Evolutionary conservation across 2,113 vertebrate species (phyloP).

Genomic region (Eolophus roseicapilla): DNA sequence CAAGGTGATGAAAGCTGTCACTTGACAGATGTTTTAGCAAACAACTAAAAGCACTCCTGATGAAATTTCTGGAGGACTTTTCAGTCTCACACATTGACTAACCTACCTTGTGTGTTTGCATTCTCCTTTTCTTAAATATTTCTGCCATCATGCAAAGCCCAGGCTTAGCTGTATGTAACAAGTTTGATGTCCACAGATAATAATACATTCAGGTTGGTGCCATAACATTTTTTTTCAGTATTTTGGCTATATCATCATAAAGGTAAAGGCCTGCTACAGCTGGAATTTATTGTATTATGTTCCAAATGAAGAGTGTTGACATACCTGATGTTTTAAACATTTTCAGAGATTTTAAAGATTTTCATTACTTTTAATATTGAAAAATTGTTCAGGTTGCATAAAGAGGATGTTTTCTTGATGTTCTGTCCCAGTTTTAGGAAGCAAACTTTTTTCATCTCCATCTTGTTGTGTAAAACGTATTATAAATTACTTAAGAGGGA

Average conservation of each 20-base stretch:
- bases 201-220: background rate
- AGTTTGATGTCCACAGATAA: background rate
- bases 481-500: background rate
- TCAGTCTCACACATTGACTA: background rate
- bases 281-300: background rate
- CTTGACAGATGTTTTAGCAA: slow-evolving; percentile 15
- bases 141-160: background rate
- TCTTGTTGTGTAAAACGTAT: background rate
- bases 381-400: background rate
- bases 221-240: background rate
- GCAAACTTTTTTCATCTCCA: slow-evolving; percentile 25
- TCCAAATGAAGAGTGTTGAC: background rate
- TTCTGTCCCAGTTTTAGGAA: background rate
- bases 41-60: background rate
- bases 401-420: background rate
- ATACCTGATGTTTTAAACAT: background rate
- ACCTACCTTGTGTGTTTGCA: background rate
- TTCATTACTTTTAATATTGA: background rate
- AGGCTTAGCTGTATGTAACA: background rate
- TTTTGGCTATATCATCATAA: background rate
- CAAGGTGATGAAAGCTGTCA: background rate
- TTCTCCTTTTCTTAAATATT: background rate
- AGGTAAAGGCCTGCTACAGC: background rate
- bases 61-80: background rate
- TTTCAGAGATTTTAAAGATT: background rate